A percentile compares a stretch with the other conserved stretches of the same genome.
phyloP scores from a whole-genome alignment of 2,888 invertebrate species.

The Sycophila texana region DNA sequence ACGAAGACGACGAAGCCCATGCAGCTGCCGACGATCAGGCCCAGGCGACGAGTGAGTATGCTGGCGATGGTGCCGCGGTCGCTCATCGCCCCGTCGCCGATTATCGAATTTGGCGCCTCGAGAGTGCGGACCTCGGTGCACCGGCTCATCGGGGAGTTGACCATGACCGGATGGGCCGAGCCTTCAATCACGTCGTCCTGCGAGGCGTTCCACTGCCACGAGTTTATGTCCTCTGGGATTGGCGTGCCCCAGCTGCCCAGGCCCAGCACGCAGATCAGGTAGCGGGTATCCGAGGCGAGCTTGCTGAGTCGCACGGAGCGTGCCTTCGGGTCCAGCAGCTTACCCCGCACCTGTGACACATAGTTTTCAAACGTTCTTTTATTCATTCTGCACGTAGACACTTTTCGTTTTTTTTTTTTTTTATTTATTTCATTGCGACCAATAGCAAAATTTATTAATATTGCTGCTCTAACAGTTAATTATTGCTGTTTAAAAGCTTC shows the following conservation, averaged over 20 bases:
- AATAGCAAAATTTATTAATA: no score
- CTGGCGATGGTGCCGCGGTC: slow-evolving; percentile 84
- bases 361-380: slow-evolving; percentile 7
- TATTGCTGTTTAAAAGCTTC: no score
- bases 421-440: background rate
- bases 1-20: slow-evolving; percentile 92
- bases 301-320: slow-evolving; percentile 86
- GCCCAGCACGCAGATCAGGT: slow-evolving; percentile 91
- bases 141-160: slow-evolving; percentile 85
- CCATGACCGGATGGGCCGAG: slow-evolving; percentile 79
- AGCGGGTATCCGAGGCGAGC: slow-evolving; percentile 87
- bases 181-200: slow-evolving; percentile 82
- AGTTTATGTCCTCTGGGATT: slow-evolving; percentile 75
- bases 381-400: background rate
- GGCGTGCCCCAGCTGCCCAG: slow-evolving; percentile 84
- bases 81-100: slow-evolving; percentile 79
- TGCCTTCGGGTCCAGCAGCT: slow-evolving; percentile 84
- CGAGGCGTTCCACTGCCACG: slow-evolving; percentile 70
- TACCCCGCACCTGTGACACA: slow-evolving; percentile 83
- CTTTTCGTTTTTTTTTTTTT: background rate
- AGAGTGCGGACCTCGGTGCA: slow-evolving; percentile 87
- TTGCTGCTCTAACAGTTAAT: no score
- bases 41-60: slow-evolving; percentile 87
- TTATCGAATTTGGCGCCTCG: slow-evolving; percentile 82
- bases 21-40: slow-evolving; percentile 90